Conservation (phyloP, 1,140 invertebrate genomes). For the Solenopsis invicta region DNA sequence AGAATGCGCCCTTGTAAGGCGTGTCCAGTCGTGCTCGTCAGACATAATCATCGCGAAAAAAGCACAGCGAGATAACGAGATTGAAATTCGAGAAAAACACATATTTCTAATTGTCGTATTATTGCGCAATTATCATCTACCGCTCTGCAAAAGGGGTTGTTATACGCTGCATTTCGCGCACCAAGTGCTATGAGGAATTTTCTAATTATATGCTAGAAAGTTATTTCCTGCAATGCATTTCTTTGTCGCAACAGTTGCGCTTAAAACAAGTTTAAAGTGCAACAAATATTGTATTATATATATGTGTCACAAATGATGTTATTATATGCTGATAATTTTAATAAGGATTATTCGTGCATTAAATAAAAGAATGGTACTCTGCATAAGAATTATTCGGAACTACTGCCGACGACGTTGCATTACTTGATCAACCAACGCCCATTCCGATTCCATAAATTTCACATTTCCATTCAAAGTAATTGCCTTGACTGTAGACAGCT, state of each 20-base stretch:
- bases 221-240: conserved; percentile 9
- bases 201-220: conserved; percentile 29
- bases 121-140: conserved; percentile 15
- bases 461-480: conserved; percentile 53
- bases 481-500: conserved; percentile 11
- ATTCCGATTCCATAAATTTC: conserved; percentile 43
- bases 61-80: conserved; percentile 57
- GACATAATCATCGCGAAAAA: conserved; percentile 71
- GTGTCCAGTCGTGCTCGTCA: conserved; percentile 70
- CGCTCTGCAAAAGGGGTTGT: not conserved
- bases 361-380: not conserved
- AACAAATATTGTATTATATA: not conserved
- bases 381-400: not conserved
- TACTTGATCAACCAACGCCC: conserved; percentile 28
- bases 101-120: conserved; percentile 49
- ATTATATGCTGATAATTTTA: not conserved
- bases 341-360: not conserved
- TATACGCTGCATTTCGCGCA: conserved; percentile 6
- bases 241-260: not conserved
- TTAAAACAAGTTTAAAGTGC: conserved; percentile 9
- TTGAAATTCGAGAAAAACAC: conserved; percentile 60
- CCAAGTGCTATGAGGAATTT: conserved; percentile 34
- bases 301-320: not conserved
- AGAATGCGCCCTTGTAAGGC: conserved; percentile 63
- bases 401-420: not conserved